These are phyloP conservation scores for Meleagris gallopavo DNA, from an alignment of 2,113 vertebrate species.

Conservation along the genomic window DNA sequence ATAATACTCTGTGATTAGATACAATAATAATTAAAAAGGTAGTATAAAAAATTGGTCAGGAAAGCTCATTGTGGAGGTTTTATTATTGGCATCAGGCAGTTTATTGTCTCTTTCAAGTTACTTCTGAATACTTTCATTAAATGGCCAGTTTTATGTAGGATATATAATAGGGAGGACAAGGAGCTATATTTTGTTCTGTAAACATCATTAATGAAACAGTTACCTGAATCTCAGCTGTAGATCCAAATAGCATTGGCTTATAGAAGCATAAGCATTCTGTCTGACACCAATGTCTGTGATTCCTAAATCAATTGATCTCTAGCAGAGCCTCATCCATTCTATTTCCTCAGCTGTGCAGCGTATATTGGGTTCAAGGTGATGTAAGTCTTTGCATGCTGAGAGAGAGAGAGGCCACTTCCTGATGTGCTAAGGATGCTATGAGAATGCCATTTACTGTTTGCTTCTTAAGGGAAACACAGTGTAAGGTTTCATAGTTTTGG, in stretches of 20 bases:
- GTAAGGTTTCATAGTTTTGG: not conserved
- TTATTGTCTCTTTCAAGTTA: not conserved
- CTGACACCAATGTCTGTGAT: not conserved
- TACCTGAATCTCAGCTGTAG: not conserved
- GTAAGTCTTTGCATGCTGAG: not conserved
- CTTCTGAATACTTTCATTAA: not conserved
- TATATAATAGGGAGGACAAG: not conserved
- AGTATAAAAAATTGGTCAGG: not conserved
- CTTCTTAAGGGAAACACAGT: not conserved
- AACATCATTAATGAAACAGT: not conserved
- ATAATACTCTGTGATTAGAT: not conserved
- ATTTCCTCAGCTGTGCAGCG: not conserved
- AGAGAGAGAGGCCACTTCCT: not conserved
- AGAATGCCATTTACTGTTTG: not conserved
- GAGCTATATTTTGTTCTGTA: not conserved
- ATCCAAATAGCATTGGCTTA: conserved; percentile 23
- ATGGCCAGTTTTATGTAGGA: not conserved
- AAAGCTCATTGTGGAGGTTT: not conserved
- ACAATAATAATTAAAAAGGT: not conserved
- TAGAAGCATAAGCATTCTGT: not conserved
- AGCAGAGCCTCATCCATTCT: not conserved
- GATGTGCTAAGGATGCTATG: not conserved
- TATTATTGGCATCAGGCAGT: not conserved
- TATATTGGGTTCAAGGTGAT: not conserved
- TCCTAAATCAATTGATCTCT: not conserved